phyloP scores from a whole-genome alignment of 1,140 invertebrate genomes.

The Drosophila azteca region DNA sequence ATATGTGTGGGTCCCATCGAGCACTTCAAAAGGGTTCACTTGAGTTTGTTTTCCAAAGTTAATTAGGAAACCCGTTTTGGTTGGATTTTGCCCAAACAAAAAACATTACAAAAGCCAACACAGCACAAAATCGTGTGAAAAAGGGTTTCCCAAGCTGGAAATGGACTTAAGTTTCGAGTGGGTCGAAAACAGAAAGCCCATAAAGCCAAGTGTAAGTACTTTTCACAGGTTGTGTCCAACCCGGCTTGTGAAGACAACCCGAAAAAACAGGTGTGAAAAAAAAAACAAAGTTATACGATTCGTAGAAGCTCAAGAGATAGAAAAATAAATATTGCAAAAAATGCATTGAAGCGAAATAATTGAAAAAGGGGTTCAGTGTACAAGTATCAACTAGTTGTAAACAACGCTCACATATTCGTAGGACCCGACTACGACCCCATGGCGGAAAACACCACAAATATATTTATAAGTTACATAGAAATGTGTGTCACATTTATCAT shows the following conservation, averaged over 20 bases:
- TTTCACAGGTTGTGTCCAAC: constrained; percentile 19
- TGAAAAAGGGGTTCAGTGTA: constrained; percentile 68
- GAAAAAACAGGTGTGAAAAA: constrained; percentile 63
- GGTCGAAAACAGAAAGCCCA: constrained; percentile 41
- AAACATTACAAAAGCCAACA: constrained; percentile 46
- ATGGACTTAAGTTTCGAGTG: constrained; percentile 61
- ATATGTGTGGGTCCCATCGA: constrained; percentile 36
- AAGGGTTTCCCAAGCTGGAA: constrained; percentile 16
- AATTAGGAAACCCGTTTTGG: constrained; percentile 66
- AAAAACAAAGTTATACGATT: constrained; percentile 22
- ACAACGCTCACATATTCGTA: constrained; percentile 36
- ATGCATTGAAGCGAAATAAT: constrained; percentile 73
- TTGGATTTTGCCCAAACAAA: constrained; percentile 1
- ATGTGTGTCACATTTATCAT: constrained; percentile 76
- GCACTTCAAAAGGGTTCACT: constrained; percentile 65
- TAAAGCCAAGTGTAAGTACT: constrained; percentile 50
- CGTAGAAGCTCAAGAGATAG: constrained; percentile 20
- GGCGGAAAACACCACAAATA: constrained; percentile 42
- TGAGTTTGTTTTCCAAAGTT: constrained; percentile 48
- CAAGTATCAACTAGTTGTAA: constrained; percentile 43
- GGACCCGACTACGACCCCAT: constrained; percentile 2
- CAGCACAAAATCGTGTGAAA: constrained; percentile 65
- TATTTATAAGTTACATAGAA: constrained; percentile 54
- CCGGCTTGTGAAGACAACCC: constrained; percentile 13
- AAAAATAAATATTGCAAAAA: constrained; percentile 53